phyloP scores from a whole-genome alignment of 2,113 vertebrate species.

The Empidonax traillii region DNA sequence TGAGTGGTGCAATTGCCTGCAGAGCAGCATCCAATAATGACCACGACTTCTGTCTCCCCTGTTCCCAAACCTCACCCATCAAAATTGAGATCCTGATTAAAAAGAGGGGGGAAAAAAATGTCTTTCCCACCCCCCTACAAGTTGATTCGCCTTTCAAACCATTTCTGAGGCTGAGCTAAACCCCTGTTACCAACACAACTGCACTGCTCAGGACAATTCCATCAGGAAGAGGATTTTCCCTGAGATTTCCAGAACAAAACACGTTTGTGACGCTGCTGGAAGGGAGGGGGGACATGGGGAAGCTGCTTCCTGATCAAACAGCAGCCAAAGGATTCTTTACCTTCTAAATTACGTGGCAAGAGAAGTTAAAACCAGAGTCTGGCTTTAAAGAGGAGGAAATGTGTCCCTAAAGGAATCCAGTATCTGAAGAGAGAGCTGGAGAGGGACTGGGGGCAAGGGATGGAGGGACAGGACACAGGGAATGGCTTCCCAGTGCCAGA shows the following conservation, averaged over 20 bases:
- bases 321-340: too few species aligned
- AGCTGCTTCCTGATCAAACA: too few species aligned
- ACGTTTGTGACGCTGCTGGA: too few species aligned
- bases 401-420: too few species aligned
- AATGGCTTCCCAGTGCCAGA: too few species aligned
- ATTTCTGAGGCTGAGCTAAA: neutral
- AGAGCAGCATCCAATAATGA: neutral
- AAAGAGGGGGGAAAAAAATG: fast-evolving
- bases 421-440: too few species aligned
- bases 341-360: too few species aligned
- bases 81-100: neutral
- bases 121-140: neutral
- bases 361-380: too few species aligned
- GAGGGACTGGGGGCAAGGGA: too few species aligned
- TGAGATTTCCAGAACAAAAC: neutral
- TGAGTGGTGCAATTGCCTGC: neutral
- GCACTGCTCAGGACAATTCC: neutral
- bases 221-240: neutral
- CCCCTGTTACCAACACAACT: neutral
- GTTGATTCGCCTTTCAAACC: neutral
- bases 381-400: too few species aligned
- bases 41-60: neutral
- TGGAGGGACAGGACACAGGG: too few species aligned
- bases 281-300: neutral
- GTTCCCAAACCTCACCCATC: neutral